Percentiles rank a stretch among this genome's conserved stretches.
phyloP scores from a whole-genome alignment of 1,140 invertebrate genomes.

The Tribolium castaneum region DNA sequence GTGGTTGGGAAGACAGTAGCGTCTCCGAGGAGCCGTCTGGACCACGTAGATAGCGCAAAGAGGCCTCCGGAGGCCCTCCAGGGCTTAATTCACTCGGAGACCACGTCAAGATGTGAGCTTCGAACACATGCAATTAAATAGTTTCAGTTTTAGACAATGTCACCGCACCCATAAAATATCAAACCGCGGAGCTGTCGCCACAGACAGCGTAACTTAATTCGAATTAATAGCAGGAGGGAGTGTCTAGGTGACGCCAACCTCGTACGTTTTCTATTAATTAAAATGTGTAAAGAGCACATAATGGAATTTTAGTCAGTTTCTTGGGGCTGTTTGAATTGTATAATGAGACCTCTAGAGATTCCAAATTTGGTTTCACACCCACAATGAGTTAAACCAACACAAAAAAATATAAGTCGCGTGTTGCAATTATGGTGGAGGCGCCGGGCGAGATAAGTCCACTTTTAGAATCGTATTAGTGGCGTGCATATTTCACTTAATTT shows the following conservation, averaged over 20 bases:
- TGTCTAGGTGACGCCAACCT: background rate
- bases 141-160: slow-evolving; percentile 13
- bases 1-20: too few relatives aligned
- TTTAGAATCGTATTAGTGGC: background rate
- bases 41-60: too few relatives aligned
- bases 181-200: slow-evolving; percentile 13
- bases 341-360: background rate
- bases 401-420: too few relatives aligned
- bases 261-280: slow-evolving; percentile 15
- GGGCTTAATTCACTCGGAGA: background rate
- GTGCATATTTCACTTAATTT: background rate
- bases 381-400: background rate
- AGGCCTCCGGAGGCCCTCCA: too few relatives aligned
- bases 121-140: background rate
- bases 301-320: slow-evolving; percentile 23
- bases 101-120: background rate
- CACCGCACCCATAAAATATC: background rate
- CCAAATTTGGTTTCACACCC: background rate
- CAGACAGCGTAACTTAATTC: slow-evolving; percentile 16
- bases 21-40: too few relatives aligned
- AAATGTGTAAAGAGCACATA: slow-evolving; percentile 16
- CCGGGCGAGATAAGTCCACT: background rate
- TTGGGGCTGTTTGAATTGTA: slow-evolving; percentile 5
- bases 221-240: slow-evolving; percentile 3
- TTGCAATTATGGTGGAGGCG: background rate